Base-by-base conservation (phyloP, 1,140 invertebrate genomes). In the Nautilus pompilius region DNA sequence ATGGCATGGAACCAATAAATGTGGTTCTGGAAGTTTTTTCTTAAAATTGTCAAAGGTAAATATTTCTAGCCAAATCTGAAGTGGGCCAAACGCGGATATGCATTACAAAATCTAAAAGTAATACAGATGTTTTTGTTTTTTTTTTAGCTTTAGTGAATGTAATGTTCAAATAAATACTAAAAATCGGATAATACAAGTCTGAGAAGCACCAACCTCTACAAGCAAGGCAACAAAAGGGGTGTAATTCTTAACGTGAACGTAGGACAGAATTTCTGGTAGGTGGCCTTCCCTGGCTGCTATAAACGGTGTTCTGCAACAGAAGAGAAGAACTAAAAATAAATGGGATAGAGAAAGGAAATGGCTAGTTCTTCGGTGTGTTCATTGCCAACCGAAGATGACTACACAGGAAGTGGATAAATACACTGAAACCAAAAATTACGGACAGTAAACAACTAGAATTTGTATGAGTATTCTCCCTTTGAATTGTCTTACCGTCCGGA, bases 151-250 rank as follows among this genome's bases (percentile, higher is more conserved):
- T 22, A 29, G 24, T 32, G 10, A 58, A 20, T 36, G 8, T 51
- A 28, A n/a, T 60, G 8, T 49, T 17, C 8, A 61, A 61, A 54
- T 29, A 33, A 54, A 54, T 13, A 15, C 28, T 32, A 48, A 3
- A 13, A 29, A 33, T n/a, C 8, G 4, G 24, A 10, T 22, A 22
- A 10, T n/a, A 30, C 10, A 17, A 5, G 32, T 60, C 15, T 32
- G 58, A 58, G n/a, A n/a, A n/a, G n/a, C n/a, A 83, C 86, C 87
- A 84, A 96, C 95, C 85, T 96, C 87, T 83, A 96, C 95, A 68
- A 96, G 87, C 62, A 97, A 84, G 1, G 94, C 93, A 30, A 93
- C 92, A 32, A 93, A 88, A 3, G 95, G 95, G n/a, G 94, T 97
- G 56, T 91, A 83, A 72, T 90, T 88, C 62, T 89, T 88, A 17